These are phyloP conservation scores for Ecliptopera silaceata DNA, from an alignment of 2,888 invertebrate species.

Conservation along the genomic window DNA sequence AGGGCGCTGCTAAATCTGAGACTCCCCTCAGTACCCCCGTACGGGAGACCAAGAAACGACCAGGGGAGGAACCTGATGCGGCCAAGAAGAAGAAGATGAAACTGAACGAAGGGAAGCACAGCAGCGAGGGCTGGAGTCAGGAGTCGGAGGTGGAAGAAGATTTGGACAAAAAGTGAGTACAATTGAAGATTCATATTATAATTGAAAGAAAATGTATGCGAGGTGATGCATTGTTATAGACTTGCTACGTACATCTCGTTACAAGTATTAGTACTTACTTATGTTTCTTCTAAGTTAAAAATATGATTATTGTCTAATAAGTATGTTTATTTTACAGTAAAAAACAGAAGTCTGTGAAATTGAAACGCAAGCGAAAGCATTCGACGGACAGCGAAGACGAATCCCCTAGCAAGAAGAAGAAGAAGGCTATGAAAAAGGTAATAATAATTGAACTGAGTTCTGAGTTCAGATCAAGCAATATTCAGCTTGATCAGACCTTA, in stretches of 20 bases:
- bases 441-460: not conserved
- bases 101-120: constrained; percentile 53
- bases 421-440: constrained; percentile 57
- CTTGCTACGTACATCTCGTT: no score
- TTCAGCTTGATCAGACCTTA: no score
- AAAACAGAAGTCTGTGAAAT: constrained; percentile 52
- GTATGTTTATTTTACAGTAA: no score
- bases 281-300: not conserved
- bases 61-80: constrained; percentile 42
- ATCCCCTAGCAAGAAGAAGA: constrained; percentile 50
- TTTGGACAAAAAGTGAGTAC: constrained; percentile 54
- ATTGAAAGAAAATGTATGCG: no score
- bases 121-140: constrained; percentile 74
- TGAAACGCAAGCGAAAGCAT: constrained; percentile 63
- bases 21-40: constrained; percentile 49
- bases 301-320: not conserved
- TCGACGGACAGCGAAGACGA: constrained; percentile 54
- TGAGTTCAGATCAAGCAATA: no score
- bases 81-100: constrained; percentile 64
- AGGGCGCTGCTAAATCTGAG: constrained; percentile 47
- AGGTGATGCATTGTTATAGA: no score
- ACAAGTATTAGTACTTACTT: no score
- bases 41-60: constrained; percentile 42
- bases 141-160: constrained; percentile 70
- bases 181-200: no score